Percentiles rank a stretch among this genome's conserved stretches.
These are phyloP conservation scores for Pangasius mekongensis DNA, from an alignment of 2,797 vertebrate genomes.

Conservation along the genomic window DNA sequence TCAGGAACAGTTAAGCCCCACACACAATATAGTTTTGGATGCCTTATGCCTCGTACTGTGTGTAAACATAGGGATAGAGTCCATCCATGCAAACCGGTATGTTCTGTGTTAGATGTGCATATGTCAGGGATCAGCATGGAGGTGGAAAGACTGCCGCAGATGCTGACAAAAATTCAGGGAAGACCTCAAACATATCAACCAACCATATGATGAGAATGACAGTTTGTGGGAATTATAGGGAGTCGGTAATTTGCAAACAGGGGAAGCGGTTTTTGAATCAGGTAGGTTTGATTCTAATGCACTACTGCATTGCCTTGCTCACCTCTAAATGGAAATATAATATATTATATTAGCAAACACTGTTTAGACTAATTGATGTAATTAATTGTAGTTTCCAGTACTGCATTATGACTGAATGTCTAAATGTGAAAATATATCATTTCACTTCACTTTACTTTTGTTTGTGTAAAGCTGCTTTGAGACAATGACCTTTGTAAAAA, in stretches of 20 bases:
- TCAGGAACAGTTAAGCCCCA: not conserved
- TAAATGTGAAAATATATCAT: not conserved
- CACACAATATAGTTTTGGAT: not conserved
- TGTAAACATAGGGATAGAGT: not conserved
- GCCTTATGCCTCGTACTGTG: not conserved
- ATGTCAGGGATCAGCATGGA: constrained; percentile 29
- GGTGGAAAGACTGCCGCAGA: not conserved
- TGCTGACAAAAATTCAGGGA: constrained; percentile 2
- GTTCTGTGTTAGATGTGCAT: constrained; percentile 42
- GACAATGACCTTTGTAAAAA: too few species aligned
- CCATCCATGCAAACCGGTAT: not conserved
- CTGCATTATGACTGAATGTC: not conserved
- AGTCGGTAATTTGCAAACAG: not conserved
- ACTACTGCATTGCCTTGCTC: not conserved
- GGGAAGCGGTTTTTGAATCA: constrained; percentile 8
- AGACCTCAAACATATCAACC: not conserved
- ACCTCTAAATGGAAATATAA: not conserved
- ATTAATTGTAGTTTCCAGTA: not conserved
- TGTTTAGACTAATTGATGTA: not conserved
- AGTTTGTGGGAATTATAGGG: not conserved
- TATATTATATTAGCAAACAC: not conserved
- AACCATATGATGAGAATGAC: not conserved
- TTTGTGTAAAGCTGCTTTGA: too few species aligned
- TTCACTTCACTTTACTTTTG: too few species aligned
- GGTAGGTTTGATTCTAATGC: constrained; percentile 28